Percentiles rank a stretch among this genome's conserved stretches.
phyloP scores from a whole-genome alignment of 2,113 vertebrate species.

The Tricholaema leucomelas region DNA sequence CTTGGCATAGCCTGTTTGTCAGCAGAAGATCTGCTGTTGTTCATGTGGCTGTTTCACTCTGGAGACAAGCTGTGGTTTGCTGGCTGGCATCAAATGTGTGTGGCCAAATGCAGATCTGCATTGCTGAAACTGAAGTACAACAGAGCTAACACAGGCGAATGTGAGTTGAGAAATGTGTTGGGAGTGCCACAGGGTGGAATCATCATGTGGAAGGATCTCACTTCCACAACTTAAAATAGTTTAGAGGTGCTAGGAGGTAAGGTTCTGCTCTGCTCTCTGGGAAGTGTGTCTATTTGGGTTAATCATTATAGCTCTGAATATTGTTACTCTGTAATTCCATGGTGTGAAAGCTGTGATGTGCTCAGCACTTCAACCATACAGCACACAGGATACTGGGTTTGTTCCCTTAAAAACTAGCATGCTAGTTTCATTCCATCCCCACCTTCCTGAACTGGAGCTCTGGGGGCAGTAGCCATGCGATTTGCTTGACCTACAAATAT shows the following conservation, averaged over 20 bases:
- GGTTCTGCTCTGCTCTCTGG: neutral
- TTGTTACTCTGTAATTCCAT: neutral
- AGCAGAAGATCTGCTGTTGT: neutral
- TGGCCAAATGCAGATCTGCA: constrained; percentile 35
- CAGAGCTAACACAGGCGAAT: constrained; percentile 13
- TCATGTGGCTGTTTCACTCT: neutral
- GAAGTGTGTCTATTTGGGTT: constrained; percentile 12
- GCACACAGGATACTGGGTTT: neutral
- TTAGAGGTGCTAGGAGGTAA: constrained; percentile 38
- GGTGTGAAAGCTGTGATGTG: neutral
- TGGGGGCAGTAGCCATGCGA: neutral
- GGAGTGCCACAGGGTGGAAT: constrained; percentile 34
- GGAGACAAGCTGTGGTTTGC: neutral
- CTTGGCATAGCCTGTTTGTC: neutral
- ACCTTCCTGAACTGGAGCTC: neutral
- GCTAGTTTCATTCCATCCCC: neutral
- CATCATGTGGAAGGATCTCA: constrained; percentile 36
- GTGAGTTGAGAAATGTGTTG: constrained; percentile 49
- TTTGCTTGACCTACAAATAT: neutral
- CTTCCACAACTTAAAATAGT: constrained; percentile 13
- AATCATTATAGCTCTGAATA: constrained; percentile 30
- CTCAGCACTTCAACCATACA: neutral
- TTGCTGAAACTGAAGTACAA: constrained; percentile 44
- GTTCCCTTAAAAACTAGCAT: neutral
- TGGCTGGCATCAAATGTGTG: neutral